Evolutionary conservation across 1,140 invertebrate genomes (phyloP).

Genomic region (Drosophila subobscura): DNA sequence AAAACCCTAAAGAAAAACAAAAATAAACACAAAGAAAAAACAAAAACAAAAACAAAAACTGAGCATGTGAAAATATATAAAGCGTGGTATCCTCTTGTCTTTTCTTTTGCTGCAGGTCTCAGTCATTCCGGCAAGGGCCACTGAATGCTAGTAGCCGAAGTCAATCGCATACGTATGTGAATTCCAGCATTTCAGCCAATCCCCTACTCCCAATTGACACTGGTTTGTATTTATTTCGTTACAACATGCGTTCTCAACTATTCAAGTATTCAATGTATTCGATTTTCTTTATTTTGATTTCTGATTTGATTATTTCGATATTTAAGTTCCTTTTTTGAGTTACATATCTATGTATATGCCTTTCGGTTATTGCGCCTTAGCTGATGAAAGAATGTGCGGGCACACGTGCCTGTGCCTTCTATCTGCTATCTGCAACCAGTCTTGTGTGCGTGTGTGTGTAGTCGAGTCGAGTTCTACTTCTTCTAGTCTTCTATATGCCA

Average conservation of each 20-base stretch:
- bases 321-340: conserved; percentile 21
- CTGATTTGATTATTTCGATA: conserved; percentile 25
- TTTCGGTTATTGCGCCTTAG: conserved; percentile 49
- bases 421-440: too few species aligned
- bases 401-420: too few species aligned
- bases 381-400: conserved; percentile 29
- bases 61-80: conserved; percentile 83
- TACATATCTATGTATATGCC: conserved; percentile 21
- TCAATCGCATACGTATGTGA: conserved; percentile 85
- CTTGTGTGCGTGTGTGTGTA: conserved; percentile 45
- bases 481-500: conserved; percentile 24
- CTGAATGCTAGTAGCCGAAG: conserved; percentile 85
- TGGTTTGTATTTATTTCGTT: conserved; percentile 85
- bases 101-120: conserved; percentile 92
- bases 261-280: conserved; percentile 42
- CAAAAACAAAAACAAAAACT: conserved; percentile 52
- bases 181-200: conserved; percentile 92
- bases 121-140: conserved; percentile 91
- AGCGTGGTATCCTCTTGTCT: conserved; percentile 85
- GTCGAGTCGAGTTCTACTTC: conserved; percentile 53
- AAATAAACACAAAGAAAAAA: conserved; percentile 39
- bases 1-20: conserved; percentile 23
- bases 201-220: conserved; percentile 91
- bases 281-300: conserved; percentile 50
- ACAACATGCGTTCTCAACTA: conserved; percentile 49